These are phyloP conservation scores for Hucho hucho DNA, from an alignment of 2,113 vertebrate genomes.

Conservation along the genomic window DNA sequence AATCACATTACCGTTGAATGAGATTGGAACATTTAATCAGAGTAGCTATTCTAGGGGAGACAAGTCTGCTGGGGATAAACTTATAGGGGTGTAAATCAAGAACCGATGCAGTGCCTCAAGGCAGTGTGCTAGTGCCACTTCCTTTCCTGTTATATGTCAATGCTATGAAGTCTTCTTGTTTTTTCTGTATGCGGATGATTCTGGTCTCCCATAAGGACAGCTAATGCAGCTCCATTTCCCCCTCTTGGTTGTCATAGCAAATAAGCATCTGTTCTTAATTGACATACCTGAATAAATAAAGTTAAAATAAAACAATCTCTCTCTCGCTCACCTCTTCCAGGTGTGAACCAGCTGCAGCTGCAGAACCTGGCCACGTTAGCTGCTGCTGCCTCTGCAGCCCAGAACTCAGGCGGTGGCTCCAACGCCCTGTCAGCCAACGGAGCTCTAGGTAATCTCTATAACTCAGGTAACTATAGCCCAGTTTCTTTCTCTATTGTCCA, in stretches of 20 bases:
- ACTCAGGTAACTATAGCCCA: conserved; percentile 77
- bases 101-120: no score
- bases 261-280: no score
- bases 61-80: background rate
- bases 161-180: no score
- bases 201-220: no score
- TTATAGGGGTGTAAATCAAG: no score
- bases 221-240: no score
- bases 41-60: conserved; percentile 9
- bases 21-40: conserved; percentile 22
- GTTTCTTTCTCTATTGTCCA: no score
- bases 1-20: conserved; percentile 25
- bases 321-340: conserved; percentile 44
- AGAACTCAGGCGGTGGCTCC: conserved; percentile 87
- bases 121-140: background rate
- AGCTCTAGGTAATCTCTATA: conserved; percentile 88
- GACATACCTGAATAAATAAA: no score
- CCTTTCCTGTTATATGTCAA: background rate
- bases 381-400: conserved; percentile 89
- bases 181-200: no score
- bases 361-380: conserved; percentile 95
- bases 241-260: no score
- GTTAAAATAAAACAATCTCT: background rate
- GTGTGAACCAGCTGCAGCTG: conserved; percentile 93
- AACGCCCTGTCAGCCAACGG: conserved; percentile 85